Conservation (phyloP, 1,140 invertebrate species). For the Temnothorax curvispinosus region DNA sequence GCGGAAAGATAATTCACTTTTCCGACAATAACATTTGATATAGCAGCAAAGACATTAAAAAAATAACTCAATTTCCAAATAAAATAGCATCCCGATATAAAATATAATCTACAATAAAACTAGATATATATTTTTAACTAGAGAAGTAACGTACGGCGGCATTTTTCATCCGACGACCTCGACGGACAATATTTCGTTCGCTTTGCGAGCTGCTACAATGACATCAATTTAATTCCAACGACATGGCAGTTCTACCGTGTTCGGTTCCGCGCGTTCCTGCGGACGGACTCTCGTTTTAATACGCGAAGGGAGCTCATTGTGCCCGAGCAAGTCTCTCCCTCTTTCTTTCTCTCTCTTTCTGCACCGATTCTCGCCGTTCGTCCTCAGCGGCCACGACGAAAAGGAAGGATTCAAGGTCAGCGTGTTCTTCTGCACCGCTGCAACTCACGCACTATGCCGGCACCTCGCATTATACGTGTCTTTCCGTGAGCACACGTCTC, state of each 20-base stretch:
- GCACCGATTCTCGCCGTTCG: constrained; percentile 43
- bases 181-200: neutral
- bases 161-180: neutral
- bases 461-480: constrained; percentile 44
- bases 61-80: neutral
- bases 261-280: neutral
- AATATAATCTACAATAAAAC: neutral
- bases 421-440: constrained; percentile 70
- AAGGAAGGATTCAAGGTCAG: constrained; percentile 75
- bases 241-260: neutral
- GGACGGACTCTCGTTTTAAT: constrained; percentile 35
- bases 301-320: constrained; percentile 40
- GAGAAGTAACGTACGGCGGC: neutral
- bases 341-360: neutral
- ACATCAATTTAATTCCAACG: constrained; percentile 36
- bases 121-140: neutral
- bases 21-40: neutral
- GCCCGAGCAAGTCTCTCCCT: constrained; percentile 20
- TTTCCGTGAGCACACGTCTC: neutral
- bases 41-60: neutral
- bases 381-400: constrained; percentile 52
- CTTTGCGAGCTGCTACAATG: neutral
- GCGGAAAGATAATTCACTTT: neutral
- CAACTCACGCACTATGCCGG: constrained; percentile 7
- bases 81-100: neutral